A percentile compares a stretch with the other conserved stretches of the same genome.
Conservation (phyloP, 1,140 invertebrate species). For the Andricus grossulariae region DNA sequence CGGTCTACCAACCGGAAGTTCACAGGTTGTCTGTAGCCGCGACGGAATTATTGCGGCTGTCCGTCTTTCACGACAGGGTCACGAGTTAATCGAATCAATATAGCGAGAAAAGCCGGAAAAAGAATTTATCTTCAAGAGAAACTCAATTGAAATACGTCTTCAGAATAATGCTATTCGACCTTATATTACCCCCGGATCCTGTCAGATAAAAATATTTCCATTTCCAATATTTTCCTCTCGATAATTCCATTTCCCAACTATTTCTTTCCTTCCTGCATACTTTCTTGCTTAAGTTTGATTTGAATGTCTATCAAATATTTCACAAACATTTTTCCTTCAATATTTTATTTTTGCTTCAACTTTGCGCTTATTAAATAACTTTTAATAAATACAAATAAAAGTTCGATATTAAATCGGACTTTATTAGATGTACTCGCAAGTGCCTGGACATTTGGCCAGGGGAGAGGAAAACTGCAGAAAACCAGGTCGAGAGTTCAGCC, state of each 20-base stretch:
- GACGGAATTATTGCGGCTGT: constrained; percentile 2
- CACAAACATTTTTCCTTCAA: too few relatives aligned
- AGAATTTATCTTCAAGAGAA: constrained; percentile 4
- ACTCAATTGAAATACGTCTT: neutral
- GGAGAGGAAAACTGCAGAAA: too few relatives aligned
- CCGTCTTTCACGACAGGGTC: constrained; percentile 2
- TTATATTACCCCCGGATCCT: neutral
- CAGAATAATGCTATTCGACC: neutral
- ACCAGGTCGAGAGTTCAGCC: too few relatives aligned
- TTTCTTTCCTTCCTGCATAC: too few relatives aligned
- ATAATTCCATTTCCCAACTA: neutral
- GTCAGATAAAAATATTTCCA: constrained; percentile 21
- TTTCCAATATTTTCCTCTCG: constrained; percentile 13
- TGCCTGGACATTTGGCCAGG: too few relatives aligned
- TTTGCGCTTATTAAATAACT: too few relatives aligned
- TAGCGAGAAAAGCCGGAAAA: neutral
- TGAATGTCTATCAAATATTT: too few relatives aligned
- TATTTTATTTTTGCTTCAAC: too few relatives aligned
- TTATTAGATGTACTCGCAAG: too few relatives aligned
- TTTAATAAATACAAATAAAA: too few relatives aligned
- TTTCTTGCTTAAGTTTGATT: too few relatives aligned
- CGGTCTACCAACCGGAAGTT: constrained; percentile 15
- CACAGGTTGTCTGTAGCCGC: constrained; percentile 1
- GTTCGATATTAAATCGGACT: too few relatives aligned
- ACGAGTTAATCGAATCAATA: constrained; percentile 26